A percentile compares a stretch with the other conserved stretches of the same genome.
Evolutionary conservation across 2,797 vertebrate genomes (phyloP).

Genomic region (Propithecus deckenii): DNA sequence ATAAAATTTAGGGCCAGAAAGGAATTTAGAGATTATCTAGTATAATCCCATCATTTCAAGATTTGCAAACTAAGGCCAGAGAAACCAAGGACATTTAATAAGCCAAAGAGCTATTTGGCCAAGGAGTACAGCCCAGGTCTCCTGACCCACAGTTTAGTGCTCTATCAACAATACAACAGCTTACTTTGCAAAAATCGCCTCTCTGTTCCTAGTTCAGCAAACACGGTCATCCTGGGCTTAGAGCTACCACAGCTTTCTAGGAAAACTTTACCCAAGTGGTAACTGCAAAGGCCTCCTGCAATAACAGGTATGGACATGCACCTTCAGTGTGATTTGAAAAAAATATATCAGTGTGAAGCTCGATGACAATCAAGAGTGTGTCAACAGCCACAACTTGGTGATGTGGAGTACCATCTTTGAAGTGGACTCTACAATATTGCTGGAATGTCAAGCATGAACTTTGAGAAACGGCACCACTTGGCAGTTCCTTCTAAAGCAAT

Average conservation of each 20-base stretch:
- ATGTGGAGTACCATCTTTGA: constrained; percentile 69
- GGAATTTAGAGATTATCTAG: background rate
- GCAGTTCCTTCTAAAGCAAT: constrained; percentile 72
- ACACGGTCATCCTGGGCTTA: background rate
- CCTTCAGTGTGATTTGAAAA: constrained; percentile 68
- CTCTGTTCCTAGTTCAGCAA: background rate
- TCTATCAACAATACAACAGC: background rate
- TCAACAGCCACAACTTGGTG: constrained; percentile 59
- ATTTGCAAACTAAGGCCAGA: background rate
- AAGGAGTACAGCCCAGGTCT: background rate
- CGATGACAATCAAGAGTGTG: constrained; percentile 53
- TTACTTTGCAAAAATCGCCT: background rate
- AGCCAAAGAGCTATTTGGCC: background rate
- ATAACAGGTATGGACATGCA: background rate
- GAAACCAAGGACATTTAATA: background rate
- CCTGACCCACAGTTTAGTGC: background rate
- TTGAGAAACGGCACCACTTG: constrained; percentile 65
- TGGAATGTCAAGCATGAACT: constrained; percentile 78
- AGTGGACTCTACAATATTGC: constrained; percentile 75
- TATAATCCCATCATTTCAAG: constrained; percentile 21
- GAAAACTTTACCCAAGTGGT: background rate
- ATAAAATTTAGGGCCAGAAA: background rate
- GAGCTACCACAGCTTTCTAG: constrained; percentile 55
- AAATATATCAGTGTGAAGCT: constrained; percentile 7
- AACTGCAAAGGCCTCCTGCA: constrained; percentile 45